phyloP scores from a whole-genome alignment of 2,888 invertebrate genomes.

The Pachycephus smyrnensis region DNA sequence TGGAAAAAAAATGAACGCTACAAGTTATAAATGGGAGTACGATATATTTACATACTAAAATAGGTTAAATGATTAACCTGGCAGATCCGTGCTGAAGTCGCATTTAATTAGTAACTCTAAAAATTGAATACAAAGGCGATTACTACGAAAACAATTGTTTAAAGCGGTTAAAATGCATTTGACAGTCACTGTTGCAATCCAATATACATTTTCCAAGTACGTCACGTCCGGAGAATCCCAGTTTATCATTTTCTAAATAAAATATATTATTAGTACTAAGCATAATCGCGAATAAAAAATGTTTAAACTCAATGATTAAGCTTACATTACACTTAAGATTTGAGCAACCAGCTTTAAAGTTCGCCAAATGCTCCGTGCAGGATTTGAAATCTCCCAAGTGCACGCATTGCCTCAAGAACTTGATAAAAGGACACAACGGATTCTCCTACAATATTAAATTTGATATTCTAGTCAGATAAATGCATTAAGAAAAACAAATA shows the following conservation, averaged over 20 bases:
- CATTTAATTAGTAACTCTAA: constrained; percentile 65
- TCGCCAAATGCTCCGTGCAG: constrained; percentile 55
- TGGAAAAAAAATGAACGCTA: constrained; percentile 68
- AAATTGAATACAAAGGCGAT: constrained; percentile 75
- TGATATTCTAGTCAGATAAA: neutral
- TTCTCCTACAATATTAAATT: constrained; percentile 71
- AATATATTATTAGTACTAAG: constrained; percentile 15
- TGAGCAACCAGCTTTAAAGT: constrained; percentile 59
- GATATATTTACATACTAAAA: constrained; percentile 10
- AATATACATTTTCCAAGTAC: constrained; percentile 69
- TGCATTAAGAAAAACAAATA: constrained; percentile 6
- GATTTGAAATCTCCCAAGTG: constrained; percentile 58
- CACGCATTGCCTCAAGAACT: constrained; percentile 70
- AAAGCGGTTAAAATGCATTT: constrained; percentile 74
- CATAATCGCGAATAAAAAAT: neutral
- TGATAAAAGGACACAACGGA: constrained; percentile 72
- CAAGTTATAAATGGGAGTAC: constrained; percentile 52
- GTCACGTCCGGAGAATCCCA: constrained; percentile 65
- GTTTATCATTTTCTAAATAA: constrained; percentile 51
- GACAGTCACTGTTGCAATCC: constrained; percentile 72
- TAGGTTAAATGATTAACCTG: constrained; percentile 36
- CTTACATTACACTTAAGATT: constrained; percentile 55
- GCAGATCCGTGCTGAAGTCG: constrained; percentile 49
- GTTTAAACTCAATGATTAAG: constrained; percentile 7
- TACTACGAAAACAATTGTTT: constrained; percentile 73